phyloP scores from a whole-genome alignment of 2,888 invertebrate species.

The Cheilosia variabilis region DNA sequence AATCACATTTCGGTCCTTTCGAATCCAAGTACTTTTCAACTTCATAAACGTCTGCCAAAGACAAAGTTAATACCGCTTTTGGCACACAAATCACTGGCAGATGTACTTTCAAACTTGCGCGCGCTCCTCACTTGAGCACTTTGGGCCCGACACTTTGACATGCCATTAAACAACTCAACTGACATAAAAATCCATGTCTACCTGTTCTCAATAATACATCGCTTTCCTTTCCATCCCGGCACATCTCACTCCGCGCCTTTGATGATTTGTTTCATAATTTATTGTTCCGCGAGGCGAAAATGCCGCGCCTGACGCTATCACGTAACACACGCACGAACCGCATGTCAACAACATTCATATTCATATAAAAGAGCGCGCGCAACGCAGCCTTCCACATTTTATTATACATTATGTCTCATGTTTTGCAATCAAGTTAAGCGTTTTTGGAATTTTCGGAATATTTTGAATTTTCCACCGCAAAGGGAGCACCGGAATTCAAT shows the following conservation, averaged over 20 bases:
- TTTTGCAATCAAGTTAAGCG: conserved; percentile 48
- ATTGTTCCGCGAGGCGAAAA: conserved; percentile 38
- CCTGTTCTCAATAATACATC: conserved; percentile 69
- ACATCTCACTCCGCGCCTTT: conserved; percentile 10
- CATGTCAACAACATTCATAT: conserved; percentile 45
- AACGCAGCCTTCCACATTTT: conserved; percentile 10
- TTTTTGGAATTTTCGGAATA: neutral
- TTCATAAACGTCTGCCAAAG: neutral
- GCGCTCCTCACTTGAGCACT: neutral
- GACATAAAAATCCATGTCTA: conserved; percentile 61
- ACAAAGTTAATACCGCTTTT: neutral
- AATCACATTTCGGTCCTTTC: neutral
- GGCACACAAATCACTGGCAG: conserved; percentile 47
- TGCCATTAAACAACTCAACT: conserved; percentile 59
- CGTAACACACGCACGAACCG: conserved; percentile 53
- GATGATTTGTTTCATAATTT: conserved; percentile 67
- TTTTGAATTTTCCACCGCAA: neutral
- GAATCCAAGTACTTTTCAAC: neutral
- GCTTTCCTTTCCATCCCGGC: neutral
- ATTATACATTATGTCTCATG: conserved; percentile 33
- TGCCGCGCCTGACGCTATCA: conserved; percentile 56
- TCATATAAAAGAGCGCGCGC: conserved; percentile 27
- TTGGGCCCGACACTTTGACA: conserved; percentile 31
- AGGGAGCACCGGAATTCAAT: neutral
- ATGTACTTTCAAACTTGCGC: neutral